Evolutionary conservation across 2,113 vertebrate species (phyloP).

Genomic region (Bufo gargarizans): DNA sequence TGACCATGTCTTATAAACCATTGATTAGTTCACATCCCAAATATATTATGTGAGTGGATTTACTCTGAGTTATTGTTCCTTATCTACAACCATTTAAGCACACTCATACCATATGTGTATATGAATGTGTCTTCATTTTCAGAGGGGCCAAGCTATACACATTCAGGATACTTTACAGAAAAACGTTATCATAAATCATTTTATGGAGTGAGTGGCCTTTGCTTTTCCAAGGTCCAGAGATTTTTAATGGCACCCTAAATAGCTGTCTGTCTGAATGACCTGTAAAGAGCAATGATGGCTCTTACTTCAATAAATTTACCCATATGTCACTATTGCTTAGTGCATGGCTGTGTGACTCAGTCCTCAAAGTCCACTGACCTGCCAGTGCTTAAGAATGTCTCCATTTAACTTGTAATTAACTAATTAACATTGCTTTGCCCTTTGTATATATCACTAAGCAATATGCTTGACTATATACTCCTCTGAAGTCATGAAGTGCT

Average conservation of each 20-base stretch:
- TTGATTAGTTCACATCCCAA: neutral
- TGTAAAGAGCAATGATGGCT: conserved; percentile 22
- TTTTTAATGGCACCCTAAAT: conserved; percentile 26
- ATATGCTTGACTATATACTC: conserved; percentile 21
- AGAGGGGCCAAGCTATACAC: neutral
- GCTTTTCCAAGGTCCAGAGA: conserved; percentile 27
- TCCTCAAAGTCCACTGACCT: conserved; percentile 25
- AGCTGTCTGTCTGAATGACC: conserved; percentile 23
- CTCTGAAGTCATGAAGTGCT: neutral
- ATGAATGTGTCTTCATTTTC: neutral
- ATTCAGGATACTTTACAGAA: neutral
- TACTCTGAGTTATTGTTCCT: neutral
- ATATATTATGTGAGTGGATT: neutral
- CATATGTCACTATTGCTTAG: conserved; percentile 28
- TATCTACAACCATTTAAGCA: too few relatives aligned
- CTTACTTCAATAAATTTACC: conserved; percentile 13
- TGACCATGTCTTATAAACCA: neutral
- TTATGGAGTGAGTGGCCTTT: conserved; percentile 30
- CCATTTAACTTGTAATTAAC: conserved; percentile 29
- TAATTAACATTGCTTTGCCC: conserved; percentile 30
- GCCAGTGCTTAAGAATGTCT: conserved; percentile 20
- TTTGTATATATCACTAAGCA: conserved; percentile 29
- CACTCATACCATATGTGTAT: neutral
- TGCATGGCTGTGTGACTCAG: conserved; percentile 25
- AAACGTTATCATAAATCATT: conserved; percentile 19